These are phyloP conservation scores for Melinopterus prodromus DNA, from an alignment of 2,888 invertebrate genomes.

Conservation along the genomic window DNA sequence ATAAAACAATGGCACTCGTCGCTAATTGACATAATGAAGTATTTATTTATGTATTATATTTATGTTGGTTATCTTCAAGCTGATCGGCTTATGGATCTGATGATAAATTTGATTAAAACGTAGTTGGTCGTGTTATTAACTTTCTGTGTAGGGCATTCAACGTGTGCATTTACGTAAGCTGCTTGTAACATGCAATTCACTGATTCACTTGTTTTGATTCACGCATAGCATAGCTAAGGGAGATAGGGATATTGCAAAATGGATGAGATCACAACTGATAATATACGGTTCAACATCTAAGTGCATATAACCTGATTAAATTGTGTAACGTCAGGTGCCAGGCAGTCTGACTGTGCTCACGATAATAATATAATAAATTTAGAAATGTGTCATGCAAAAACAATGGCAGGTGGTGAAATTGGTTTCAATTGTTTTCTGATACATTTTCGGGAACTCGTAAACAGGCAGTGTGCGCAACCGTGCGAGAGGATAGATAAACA, in stretches of 20 bases:
- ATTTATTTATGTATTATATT: no score
- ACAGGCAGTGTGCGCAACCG: not conserved
- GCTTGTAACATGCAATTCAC: not conserved
- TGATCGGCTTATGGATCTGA: no score
- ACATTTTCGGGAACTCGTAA: not conserved
- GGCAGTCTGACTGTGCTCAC: not conserved
- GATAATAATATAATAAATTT: not conserved
- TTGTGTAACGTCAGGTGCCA: not conserved
- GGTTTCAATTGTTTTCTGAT: not conserved
- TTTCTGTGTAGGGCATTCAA: not conserved
- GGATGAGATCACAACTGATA: not conserved
- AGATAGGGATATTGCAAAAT: not conserved
- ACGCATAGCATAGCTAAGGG: not conserved
- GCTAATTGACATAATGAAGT: no score
- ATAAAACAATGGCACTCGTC: no score
- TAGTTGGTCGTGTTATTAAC: not conserved
- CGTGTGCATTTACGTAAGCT: not conserved
- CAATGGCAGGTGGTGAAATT: not conserved
- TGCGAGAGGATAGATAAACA: conserved; percentile 43
- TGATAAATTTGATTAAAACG: no score
- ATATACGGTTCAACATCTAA: not conserved
- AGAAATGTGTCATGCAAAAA: not conserved
- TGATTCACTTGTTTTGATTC: not conserved
- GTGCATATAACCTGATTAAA: not conserved
- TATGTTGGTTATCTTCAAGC: no score